Evolutionary conservation across 2,888 invertebrate genomes (phyloP), one percentile per base, ranked within the genome.

Genomic region (Ochropleura plecta): DNA sequence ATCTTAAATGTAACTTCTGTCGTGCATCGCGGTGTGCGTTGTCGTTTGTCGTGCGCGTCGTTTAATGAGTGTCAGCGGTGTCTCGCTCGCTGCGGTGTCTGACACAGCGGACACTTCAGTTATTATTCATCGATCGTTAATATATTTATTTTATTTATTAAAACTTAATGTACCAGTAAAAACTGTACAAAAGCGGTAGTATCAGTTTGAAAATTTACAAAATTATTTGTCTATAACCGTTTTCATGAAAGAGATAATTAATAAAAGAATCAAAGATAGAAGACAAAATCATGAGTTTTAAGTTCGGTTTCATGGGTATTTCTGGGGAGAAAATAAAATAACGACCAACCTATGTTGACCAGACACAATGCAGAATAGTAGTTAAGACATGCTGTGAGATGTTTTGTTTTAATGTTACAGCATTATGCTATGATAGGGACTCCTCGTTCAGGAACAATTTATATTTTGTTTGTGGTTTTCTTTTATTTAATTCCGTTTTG

Each of bases 11-110:
- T 59, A 80, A 68, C 60, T 65, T 84, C 5, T 18, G n/a, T 0
- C 16, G 20, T 40, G 59, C n/a, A 62, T 66, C 86, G 62, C 62
- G 63, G 86, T 89, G 87, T 89, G 88, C 88, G 89, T 89, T 90
- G 92, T 91, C 90, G 88, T 88, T 89, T 90, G 92, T 91, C 90
- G 88, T 49, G 73, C 78, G 86, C 90, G 91, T 92, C 92, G 91
- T 91, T 88, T 93, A 92, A 93, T 93, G 93, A 93, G 92, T 92
- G 91, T 93, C 92, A 92, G 92, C 77, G 80, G 70, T 77, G 78
- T 79, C 78, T 80, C 83, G 81, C 78, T 75, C 70, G 88, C 84
- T 83, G 84, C 20, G 57, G 16, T 59, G 62, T 66, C 83, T 83
- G 86, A 83, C 73, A 80, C 76, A 76, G 84, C 73, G 74, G 73